These are phyloP conservation scores for Garrulus glandarius DNA, from an alignment of 2,797 vertebrate species.

Conservation along the genomic window DNA sequence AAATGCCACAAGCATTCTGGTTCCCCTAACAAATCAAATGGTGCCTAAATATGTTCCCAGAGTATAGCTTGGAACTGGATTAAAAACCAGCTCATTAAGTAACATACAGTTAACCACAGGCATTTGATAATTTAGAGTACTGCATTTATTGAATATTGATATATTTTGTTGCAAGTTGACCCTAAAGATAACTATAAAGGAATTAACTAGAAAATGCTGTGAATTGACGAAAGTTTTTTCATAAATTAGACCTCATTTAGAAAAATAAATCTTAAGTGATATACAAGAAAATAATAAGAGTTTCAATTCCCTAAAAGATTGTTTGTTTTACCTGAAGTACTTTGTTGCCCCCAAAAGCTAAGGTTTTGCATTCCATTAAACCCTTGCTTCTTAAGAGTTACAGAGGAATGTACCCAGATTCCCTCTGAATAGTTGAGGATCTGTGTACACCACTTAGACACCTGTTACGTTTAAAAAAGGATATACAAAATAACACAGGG, in stretches of 20 bases:
- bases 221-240: neutral
- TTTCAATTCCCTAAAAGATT: neutral
- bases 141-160: neutral
- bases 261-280: neutral
- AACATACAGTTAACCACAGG: neutral
- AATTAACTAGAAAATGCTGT: neutral
- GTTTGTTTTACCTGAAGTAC: neutral
- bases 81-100: slow-evolving; percentile 15
- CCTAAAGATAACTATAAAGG: neutral
- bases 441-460: neutral
- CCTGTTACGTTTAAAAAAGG: neutral
- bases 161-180: neutral
- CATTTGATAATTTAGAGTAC: neutral
- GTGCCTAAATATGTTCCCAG: neutral
- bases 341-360: neutral
- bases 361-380: neutral
- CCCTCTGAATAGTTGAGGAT: neutral
- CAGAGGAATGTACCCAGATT: neutral
- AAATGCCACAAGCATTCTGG: neutral
- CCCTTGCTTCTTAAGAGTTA: neutral
- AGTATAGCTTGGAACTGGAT: neutral
- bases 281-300: neutral
- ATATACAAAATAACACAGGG: neutral
- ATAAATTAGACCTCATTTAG: neutral
- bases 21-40: neutral